Conservation (phyloP, 2,797 vertebrate species). For the Coranthus polyacanthus region DNA sequence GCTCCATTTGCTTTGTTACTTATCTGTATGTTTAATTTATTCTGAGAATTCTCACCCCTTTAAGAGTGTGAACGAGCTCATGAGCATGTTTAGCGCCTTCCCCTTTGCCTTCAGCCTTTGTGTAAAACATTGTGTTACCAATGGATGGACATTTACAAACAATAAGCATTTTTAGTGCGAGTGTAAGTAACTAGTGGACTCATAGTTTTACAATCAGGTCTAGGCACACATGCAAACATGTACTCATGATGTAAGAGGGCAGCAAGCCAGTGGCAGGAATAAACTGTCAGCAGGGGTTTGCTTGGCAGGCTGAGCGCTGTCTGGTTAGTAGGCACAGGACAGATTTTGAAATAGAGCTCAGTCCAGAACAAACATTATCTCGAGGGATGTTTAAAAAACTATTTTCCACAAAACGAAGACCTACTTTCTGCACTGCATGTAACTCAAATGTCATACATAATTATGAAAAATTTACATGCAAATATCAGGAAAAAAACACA, state of each 20-base stretch:
- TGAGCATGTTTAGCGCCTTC: background rate
- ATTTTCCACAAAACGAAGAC: conserved; percentile 8
- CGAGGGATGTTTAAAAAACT: background rate
- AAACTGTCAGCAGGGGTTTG: conserved; percentile 62
- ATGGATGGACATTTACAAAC: conserved; percentile 15
- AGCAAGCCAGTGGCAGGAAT: conserved; percentile 57
- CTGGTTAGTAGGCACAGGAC: conserved; percentile 39
- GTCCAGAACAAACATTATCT: conserved; percentile 29
- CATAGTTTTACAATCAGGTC: conserved; percentile 25
- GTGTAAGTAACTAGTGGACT: conserved; percentile 16
- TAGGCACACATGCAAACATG: conserved; percentile 13
- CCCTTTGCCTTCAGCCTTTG: conserved; percentile 3
- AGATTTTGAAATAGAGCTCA: too few relatives aligned
- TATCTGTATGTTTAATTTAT: background rate
- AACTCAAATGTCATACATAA: background rate
- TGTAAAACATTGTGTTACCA: conserved; percentile 1
- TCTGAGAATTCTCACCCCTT: background rate
- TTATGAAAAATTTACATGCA: too few relatives aligned
- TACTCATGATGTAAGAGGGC: conserved; percentile 37
- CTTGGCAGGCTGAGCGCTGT: conserved; percentile 49
- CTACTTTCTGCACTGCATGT: background rate
- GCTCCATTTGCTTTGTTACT: background rate
- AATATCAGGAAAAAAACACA: too few relatives aligned
- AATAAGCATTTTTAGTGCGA: conserved; percentile 9
- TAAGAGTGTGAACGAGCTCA: background rate